These are phyloP conservation scores for Atrichornis clamosus DNA, from an alignment of 2,113 vertebrate genomes.

Conservation along the genomic window DNA sequence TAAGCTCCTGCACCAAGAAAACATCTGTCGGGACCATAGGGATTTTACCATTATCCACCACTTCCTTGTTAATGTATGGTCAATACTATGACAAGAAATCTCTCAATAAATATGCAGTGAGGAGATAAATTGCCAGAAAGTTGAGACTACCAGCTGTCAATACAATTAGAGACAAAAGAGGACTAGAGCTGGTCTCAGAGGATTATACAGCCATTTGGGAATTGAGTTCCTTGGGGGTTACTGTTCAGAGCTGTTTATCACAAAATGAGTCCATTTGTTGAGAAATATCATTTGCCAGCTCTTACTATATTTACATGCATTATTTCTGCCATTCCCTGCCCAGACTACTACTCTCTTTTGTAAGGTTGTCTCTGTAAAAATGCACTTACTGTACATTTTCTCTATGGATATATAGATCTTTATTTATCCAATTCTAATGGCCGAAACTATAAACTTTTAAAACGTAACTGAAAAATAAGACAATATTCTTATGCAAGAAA, in stretches of 20 bases:
- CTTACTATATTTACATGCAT: not conserved
- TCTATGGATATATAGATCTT: not conserved
- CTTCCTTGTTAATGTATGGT: conserved; percentile 24
- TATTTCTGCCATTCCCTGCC: not conserved
- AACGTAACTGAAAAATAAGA: not conserved
- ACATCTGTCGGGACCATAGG: conserved; percentile 53
- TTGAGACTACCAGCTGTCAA: conserved; percentile 65
- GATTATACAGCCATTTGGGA: conserved; percentile 47
- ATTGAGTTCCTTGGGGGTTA: conserved; percentile 44
- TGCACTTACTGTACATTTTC: not conserved
- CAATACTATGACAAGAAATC: conserved; percentile 8
- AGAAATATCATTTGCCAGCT: not conserved
- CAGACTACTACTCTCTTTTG: not conserved
- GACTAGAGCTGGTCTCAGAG: not conserved
- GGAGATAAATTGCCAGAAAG: conserved; percentile 61
- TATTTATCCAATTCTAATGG: not conserved
- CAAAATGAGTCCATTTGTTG: not conserved
- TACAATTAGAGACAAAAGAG: conserved; percentile 59
- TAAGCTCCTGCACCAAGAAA: not conserved
- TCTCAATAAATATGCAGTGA: conserved; percentile 63
- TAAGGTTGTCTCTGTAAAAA: not conserved
- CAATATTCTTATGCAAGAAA: not conserved
- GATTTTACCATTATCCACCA: conserved; percentile 39
- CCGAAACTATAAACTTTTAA: not conserved
- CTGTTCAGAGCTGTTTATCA: not conserved